These are phyloP conservation scores for Haemorhous mexicanus DNA, from an alignment of 2,113 vertebrate species.

Conservation along the genomic window DNA sequence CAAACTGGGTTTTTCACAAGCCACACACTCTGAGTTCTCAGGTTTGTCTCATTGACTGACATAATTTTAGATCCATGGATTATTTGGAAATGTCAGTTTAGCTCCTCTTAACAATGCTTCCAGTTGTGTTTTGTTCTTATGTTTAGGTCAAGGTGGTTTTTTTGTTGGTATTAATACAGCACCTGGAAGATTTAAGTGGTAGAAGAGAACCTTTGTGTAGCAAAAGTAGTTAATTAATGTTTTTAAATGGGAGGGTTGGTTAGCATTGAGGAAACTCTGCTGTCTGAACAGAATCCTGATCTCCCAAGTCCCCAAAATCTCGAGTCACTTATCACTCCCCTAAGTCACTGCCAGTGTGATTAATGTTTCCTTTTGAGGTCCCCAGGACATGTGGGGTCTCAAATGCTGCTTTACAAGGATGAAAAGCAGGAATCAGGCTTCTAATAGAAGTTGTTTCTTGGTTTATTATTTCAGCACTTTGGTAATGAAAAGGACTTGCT, in stretches of 20 bases:
- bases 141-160: background rate
- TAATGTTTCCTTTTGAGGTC: background rate
- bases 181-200: background rate
- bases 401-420: background rate
- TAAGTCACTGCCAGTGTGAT: background rate
- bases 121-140: background rate
- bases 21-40: fast-evolving
- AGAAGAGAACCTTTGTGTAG: background rate
- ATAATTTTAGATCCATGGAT: background rate
- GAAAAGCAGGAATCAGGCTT: background rate
- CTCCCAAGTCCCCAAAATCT: background rate
- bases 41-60: background rate
- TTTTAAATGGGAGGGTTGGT: background rate
- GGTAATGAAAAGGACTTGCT: background rate
- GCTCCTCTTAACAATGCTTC: background rate
- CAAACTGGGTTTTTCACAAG: background rate
- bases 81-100: background rate
- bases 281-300: background rate
- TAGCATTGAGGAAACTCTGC: background rate
- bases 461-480: background rate
- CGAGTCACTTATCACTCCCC: background rate
- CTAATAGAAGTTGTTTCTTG: background rate
- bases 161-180: background rate
- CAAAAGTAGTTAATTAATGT: background rate
- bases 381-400: background rate